phyloP scores from a whole-genome alignment of 2,797 vertebrate genomes.

The Cossypha heuglini region DNA sequence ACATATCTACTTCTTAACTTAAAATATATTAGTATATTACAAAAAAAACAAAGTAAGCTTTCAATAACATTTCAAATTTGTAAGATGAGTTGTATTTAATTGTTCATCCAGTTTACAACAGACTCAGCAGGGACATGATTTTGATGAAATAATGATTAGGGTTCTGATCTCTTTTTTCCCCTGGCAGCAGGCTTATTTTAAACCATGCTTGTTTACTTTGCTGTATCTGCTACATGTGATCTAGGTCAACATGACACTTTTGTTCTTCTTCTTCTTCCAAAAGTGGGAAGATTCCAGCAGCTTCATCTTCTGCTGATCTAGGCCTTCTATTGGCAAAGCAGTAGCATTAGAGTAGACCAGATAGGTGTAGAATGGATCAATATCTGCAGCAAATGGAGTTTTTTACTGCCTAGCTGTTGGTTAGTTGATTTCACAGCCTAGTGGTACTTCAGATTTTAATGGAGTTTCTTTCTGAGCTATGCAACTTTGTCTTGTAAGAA shows the following conservation, averaged over 20 bases:
- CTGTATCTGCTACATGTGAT: not conserved
- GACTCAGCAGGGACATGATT: not conserved
- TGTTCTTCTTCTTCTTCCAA: not conserved
- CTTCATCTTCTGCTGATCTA: not conserved
- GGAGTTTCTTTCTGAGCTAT: not conserved
- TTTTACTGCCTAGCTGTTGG: not conserved
- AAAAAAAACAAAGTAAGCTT: not conserved
- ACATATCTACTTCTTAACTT: not conserved
- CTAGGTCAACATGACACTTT: not conserved
- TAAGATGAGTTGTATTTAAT: not conserved
- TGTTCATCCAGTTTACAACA: not conserved
- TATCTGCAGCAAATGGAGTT: not conserved
- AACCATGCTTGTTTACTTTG: rapidly evolving
- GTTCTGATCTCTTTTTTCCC: not conserved
- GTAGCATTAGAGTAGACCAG: not conserved
- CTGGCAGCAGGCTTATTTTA: not conserved
- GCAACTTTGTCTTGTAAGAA: not conserved
- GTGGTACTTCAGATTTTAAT: not conserved
- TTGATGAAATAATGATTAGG: not conserved
- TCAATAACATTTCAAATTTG: not conserved
- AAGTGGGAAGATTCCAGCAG: not conserved
- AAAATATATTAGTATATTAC: no score
- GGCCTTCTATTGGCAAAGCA: not conserved
- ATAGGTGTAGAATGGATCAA: not conserved
- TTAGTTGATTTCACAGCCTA: not conserved